A percentile compares a stretch with the other conserved stretches of the same genome.
Conservation (phyloP, 1,140 invertebrate genomes). For the Nixonia krombeini region DNA sequence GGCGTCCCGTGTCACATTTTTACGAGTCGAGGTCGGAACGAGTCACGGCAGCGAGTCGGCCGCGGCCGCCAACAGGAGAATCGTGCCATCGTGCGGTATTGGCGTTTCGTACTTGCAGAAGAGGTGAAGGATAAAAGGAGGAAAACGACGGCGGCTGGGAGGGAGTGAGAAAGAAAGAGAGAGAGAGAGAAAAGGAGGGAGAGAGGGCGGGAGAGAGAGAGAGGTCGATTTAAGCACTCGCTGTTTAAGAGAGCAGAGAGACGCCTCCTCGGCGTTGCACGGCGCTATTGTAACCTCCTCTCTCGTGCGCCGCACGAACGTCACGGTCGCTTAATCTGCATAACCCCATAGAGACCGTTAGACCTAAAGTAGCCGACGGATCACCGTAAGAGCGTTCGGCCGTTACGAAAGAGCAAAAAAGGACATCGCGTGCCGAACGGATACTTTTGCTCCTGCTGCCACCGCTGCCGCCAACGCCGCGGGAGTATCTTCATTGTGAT, state of each 20-base stretch:
- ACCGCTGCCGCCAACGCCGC: too few species aligned
- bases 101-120: slow-evolving; percentile 16
- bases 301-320: slow-evolving; percentile 42
- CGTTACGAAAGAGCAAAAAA: slow-evolving; percentile 47
- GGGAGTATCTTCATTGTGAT: too few species aligned
- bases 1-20: slow-evolving; percentile 40
- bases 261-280: slow-evolving; percentile 10
- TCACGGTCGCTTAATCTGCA: slow-evolving; percentile 66
- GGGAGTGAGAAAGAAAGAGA: slow-evolving; percentile 7
- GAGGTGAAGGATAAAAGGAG: not conserved
- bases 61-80: slow-evolving; percentile 28
- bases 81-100: slow-evolving; percentile 39
- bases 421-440: slow-evolving; percentile 31
- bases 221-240: slow-evolving; percentile 1
- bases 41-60: slow-evolving; percentile 35
- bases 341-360: slow-evolving; percentile 64
- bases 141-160: not conserved
- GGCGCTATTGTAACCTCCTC: slow-evolving; percentile 39
- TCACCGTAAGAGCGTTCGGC: slow-evolving; percentile 58
- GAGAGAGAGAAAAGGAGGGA: slow-evolving; percentile 6
- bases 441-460: not conserved
- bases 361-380: slow-evolving; percentile 55
- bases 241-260: not conserved
- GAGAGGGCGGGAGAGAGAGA: not conserved
- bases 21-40: slow-evolving; percentile 33